These are phyloP conservation scores for Agriopis marginaria DNA, from an alignment of 2,888 invertebrate genomes.

Conservation along the genomic window DNA sequence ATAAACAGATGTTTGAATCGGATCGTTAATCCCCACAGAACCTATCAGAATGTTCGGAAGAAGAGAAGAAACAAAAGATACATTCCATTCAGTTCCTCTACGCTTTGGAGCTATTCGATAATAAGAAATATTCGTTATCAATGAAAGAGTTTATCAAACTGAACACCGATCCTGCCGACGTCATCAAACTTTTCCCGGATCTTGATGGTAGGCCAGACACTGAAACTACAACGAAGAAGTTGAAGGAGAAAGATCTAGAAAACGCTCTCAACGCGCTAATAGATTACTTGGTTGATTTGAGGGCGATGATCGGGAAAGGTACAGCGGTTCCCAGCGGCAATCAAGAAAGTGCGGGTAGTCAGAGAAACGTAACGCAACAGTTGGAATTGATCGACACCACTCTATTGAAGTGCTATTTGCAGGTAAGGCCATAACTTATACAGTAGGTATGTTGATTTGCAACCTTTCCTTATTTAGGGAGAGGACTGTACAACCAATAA, in stretches of 20 bases:
- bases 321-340: constrained; percentile 37
- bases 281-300: constrained; percentile 94
- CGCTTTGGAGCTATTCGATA: constrained; percentile 96
- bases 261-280: constrained; percentile 95
- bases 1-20: neutral
- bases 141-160: constrained; percentile 96
- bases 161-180: constrained; percentile 97
- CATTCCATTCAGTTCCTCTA: constrained; percentile 95
- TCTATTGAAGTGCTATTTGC: constrained; percentile 97
- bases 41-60: constrained; percentile 92
- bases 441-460: neutral
- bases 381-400: constrained; percentile 98
- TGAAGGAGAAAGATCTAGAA: constrained; percentile 94
- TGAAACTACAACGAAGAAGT: constrained; percentile 69
- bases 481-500: too few relatives aligned
- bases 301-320: constrained; percentile 81
- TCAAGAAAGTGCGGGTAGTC: constrained; percentile 54
- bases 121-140: constrained; percentile 94
- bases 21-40: constrained; percentile 84
- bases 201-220: constrained; percentile 86
- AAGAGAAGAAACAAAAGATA: constrained; percentile 92
- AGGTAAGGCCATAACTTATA: constrained; percentile 84
- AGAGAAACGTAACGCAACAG: constrained; percentile 71
- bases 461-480: too few relatives aligned
- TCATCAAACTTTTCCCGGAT: constrained; percentile 97